Evolutionary conservation across 2,888 invertebrate genomes (phyloP).

Genomic region (Agelastica alni): DNA sequence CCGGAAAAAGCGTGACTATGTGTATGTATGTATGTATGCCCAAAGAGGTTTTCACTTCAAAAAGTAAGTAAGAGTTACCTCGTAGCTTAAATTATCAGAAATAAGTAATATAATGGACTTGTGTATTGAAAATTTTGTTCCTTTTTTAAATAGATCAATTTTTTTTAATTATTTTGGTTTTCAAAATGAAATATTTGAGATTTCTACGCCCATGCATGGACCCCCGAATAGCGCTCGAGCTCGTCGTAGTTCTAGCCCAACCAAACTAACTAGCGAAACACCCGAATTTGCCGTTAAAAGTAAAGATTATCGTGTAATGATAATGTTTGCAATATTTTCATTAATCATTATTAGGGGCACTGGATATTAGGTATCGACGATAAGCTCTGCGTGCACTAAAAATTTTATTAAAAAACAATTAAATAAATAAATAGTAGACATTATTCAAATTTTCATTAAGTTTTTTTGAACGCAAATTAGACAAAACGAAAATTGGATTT

Average conservation of each 20-base stretch:
- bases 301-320: constrained; percentile 16
- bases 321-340: constrained; percentile 7
- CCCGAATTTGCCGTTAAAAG: constrained; percentile 25
- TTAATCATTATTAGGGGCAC: constrained; percentile 15
- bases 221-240: constrained; percentile 7
- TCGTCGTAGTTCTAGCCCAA: constrained; percentile 9
- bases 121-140: too few relatives aligned
- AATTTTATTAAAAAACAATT: constrained; percentile 8
- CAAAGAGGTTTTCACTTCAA: too few relatives aligned
- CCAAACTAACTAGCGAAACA: constrained; percentile 15
- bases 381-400: constrained; percentile 9
- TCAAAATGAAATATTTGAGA: too few relatives aligned
- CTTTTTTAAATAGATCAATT: too few relatives aligned
- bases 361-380: constrained; percentile 11
- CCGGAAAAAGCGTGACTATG: too few relatives aligned
- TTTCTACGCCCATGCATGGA: not conserved
- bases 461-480: not conserved
- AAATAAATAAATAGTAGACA: constrained; percentile 1
- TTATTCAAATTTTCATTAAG: not conserved
- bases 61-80: too few relatives aligned
- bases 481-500: too few relatives aligned
- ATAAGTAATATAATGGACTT: too few relatives aligned
- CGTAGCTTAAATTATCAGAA: too few relatives aligned
- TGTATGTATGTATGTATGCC: too few relatives aligned
- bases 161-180: too few relatives aligned